Conservation (phyloP, 1,140 invertebrate genomes). For the Drosophila leontia region DNA sequence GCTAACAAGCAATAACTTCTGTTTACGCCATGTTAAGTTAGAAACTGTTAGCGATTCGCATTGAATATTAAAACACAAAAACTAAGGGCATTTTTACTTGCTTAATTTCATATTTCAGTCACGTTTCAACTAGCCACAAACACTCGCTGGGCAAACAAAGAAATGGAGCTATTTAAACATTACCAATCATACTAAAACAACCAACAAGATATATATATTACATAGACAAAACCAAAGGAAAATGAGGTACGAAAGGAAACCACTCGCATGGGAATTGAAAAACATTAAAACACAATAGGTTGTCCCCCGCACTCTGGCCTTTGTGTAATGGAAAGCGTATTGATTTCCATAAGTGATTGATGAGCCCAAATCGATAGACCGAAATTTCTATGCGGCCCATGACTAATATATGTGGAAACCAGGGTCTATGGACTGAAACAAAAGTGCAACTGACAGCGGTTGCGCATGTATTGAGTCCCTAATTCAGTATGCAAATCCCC, state of each 20-base stretch:
- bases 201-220: background rate
- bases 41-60: conserved; percentile 14
- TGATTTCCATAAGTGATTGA: conserved; percentile 67
- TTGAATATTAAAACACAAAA: background rate
- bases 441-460: conserved; percentile 60
- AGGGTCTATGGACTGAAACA: conserved; percentile 42
- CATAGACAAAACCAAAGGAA: background rate
- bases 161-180: conserved; percentile 37
- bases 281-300: conserved; percentile 47
- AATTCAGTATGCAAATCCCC: conserved; percentile 66
- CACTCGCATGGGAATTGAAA: conserved; percentile 38
- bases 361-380: conserved; percentile 46
- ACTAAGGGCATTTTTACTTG: conserved; percentile 7
- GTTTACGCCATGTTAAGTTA: conserved; percentile 14
- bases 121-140: conserved; percentile 24
- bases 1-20: background rate
- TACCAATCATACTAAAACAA: conserved; percentile 25
- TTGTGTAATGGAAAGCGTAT: conserved; percentile 49
- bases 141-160: conserved; percentile 8
- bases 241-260: conserved; percentile 4
- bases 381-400: conserved; percentile 23
- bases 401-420: conserved; percentile 26
- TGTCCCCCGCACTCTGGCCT: background rate
- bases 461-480: conserved; percentile 15
- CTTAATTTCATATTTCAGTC: conserved; percentile 10